A percentile compares a stretch with the other conserved stretches of the same genome.
Evolutionary conservation across 2,888 invertebrate species (phyloP).

Genomic region (Penaeus monodon): DNA sequence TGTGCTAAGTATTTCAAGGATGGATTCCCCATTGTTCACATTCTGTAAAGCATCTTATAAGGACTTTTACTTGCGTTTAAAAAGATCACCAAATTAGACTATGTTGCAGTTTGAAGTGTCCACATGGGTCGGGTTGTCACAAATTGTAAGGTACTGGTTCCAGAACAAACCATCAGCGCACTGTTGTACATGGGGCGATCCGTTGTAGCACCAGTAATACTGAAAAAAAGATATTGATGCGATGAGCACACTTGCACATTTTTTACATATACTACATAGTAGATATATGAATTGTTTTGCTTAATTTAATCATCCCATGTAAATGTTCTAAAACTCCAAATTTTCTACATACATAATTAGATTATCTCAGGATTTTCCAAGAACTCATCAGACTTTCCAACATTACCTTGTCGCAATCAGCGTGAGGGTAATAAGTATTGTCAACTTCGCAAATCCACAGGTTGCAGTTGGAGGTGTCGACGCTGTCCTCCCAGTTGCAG

Average conservation of each 20-base stretch:
- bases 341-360: background rate
- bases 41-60: too few relatives aligned
- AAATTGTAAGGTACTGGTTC: conserved; percentile 30
- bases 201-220: conserved; percentile 53
- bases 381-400: background rate
- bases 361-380: background rate
- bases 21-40: too few relatives aligned
- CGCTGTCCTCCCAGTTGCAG: conserved; percentile 43
- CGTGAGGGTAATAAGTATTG: conserved; percentile 39
- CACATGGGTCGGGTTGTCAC: conserved; percentile 22
- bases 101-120: conserved; percentile 47
- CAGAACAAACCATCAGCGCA: conserved; percentile 39
- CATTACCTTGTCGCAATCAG: conserved; percentile 57
- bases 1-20: too few relatives aligned
- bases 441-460: conserved; percentile 45
- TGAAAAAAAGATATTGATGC: background rate
- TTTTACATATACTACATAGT: too few relatives aligned
- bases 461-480: conserved; percentile 43
- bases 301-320: too few relatives aligned
- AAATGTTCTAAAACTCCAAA: background rate
- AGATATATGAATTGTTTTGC: too few relatives aligned
- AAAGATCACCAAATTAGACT: background rate
- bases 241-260: too few relatives aligned
- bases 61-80: too few relatives aligned
- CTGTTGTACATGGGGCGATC: conserved; percentile 31